Evolutionary conservation across 2,113 vertebrate species (phyloP), one percentile per base, ranked within the genome.

Genomic region (Leucopsar rothschildi): DNA sequence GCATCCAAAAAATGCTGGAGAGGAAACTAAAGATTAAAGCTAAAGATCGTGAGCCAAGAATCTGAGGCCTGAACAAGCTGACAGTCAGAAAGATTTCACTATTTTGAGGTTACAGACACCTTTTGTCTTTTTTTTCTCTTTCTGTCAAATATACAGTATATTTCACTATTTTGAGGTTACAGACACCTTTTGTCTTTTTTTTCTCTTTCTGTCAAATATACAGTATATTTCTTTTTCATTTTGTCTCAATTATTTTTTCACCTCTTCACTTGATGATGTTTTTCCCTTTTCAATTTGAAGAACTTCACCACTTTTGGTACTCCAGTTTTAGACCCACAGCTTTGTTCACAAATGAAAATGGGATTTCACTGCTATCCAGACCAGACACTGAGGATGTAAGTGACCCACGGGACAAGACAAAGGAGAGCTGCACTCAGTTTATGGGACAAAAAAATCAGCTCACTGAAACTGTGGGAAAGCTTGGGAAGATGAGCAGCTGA

Each of bases 11-110:
- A 86, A 91, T 87, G 75, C 80, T 88, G 57, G 55, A 70, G 29
- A 90, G 73, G 92, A 96, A 94, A 94, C 61, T 24, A 59, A 49
- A 93, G 77, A 94, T 69, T 96, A 85, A 83, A 68, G 37, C 44
- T 37, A 44, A 49, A 63, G 56, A 88, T 88, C 9, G 12, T 0
- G 0, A 31, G 47, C 65, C 88, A 95, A 88, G 45, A 82, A 56
- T 66, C 59, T 65, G 57, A 88, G 56, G 39, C 29, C 64, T 72
- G 42, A 50, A 47, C 57, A 90, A 77, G 13, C 2, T 73, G 60
- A 72, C 16, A 84, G n/a, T 10, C 47, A 69, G 72, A 55, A 80
- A 82, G 68, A 16, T 28, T 44, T 49, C 27, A 40, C 45, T 84
- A 4, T 64, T 86, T 88, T 70, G 65, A 91, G 21, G 45, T 86